Percentiles rank a stretch among this genome's conserved stretches.
These are phyloP conservation scores for Caenorhabditis wallacei DNA, from an alignment of 2,888 invertebrate genomes.

Conservation along the genomic window DNA sequence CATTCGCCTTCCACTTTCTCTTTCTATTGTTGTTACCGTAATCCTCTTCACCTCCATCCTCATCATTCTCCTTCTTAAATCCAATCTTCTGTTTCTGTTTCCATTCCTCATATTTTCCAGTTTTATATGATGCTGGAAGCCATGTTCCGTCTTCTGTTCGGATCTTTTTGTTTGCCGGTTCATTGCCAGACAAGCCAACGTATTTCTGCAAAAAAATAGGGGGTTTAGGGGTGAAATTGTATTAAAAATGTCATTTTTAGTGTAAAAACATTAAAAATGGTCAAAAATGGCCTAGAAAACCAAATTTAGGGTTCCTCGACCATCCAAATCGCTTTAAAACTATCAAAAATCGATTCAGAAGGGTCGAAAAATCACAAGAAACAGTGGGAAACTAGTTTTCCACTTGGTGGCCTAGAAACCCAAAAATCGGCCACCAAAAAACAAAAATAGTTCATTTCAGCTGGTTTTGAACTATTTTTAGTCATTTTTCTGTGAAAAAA, in stretches of 20 bases:
- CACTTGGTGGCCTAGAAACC: constrained; percentile 19
- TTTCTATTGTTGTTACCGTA: constrained; percentile 56
- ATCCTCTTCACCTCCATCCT: constrained; percentile 22
- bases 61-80: constrained; percentile 53
- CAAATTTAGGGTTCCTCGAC: too few relatives aligned
- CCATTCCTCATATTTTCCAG: constrained; percentile 87
- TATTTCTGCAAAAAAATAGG: constrained; percentile 86
- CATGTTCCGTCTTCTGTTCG: constrained; percentile 91
- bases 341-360: too few relatives aligned
- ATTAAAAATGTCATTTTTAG: too few relatives aligned
- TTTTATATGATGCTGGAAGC: constrained; percentile 94
- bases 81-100: constrained; percentile 78
- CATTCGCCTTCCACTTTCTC: constrained; percentile 49
- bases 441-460: too few relatives aligned
- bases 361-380: background rate
- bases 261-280: background rate
- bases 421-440: constrained; percentile 1
- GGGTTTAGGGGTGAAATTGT: background rate
- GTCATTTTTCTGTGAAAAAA: too few relatives aligned
- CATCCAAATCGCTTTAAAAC: too few relatives aligned
- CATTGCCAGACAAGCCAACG: constrained; percentile 85
- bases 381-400: background rate
- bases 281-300: constrained; percentile 2
- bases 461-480: too few relatives aligned
- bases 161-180: constrained; percentile 88